Percentiles rank a stretch among this genome's conserved stretches.
Conservation (phyloP, 2,113 vertebrate species). For the Girardinichthys multiradiatus region DNA sequence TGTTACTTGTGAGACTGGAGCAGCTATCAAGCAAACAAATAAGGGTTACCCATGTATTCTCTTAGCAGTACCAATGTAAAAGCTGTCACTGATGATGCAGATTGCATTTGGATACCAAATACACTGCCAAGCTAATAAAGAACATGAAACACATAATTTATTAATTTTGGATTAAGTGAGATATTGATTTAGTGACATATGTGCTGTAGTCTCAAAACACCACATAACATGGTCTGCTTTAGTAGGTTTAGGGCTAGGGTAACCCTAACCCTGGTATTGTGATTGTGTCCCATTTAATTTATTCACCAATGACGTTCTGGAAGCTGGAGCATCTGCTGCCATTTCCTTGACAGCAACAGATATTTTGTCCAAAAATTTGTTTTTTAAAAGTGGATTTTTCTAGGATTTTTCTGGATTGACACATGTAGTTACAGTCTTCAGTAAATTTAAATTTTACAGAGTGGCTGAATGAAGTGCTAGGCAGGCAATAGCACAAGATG, state of each 20-base stretch:
- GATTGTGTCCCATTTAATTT: not conserved
- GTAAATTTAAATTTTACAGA: no score
- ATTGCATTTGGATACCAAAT: not conserved
- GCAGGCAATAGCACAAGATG: no score
- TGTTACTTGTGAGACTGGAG: no score
- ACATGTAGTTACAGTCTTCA: not conserved
- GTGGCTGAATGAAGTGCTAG: no score
- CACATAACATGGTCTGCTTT: no score
- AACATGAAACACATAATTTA: not conserved
- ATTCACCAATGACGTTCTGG: not conserved
- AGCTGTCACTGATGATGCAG: not conserved
- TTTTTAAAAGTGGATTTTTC: not conserved
- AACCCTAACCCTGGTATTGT: no score
- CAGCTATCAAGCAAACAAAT: no score
- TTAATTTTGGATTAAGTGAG: not conserved
- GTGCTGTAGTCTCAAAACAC: no score
- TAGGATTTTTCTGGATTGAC: not conserved
- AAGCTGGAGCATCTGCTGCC: not conserved
- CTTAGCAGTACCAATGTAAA: no score
- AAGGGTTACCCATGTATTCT: no score
- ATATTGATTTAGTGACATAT: not conserved
- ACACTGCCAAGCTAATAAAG: not conserved
- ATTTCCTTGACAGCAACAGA: no score
- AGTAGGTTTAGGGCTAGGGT: no score
- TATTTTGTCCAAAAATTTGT: not conserved